Percentiles rank a stretch among this genome's conserved stretches.
phyloP scores from a whole-genome alignment of 2,797 vertebrate genomes.

The Acrossocheilus fasciatus region DNA sequence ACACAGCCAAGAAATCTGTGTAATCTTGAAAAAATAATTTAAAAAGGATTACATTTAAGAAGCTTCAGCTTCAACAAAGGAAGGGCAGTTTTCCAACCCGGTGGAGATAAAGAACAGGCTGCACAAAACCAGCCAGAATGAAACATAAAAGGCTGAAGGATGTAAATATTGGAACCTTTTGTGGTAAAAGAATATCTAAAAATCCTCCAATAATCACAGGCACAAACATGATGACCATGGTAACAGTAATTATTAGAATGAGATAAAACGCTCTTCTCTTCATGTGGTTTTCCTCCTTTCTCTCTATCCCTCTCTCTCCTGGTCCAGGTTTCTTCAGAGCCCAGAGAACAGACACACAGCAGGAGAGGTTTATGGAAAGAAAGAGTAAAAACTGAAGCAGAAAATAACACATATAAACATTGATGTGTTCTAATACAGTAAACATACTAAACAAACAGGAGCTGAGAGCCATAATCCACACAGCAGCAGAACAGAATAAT shows the following conservation, averaged over 20 bases:
- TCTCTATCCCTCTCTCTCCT: neutral
- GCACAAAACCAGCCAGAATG: neutral
- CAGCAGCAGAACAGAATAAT: neutral
- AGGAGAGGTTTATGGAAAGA: neutral
- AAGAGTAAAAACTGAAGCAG: neutral
- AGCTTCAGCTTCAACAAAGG: neutral
- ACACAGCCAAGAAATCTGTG: neutral
- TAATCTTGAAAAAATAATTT: neutral
- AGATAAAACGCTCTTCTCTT: neutral
- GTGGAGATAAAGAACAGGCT: neutral
- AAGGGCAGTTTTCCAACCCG: neutral
- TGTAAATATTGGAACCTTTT: too few species aligned
- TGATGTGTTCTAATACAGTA: neutral
- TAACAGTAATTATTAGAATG: neutral
- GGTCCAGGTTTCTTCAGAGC: constrained; percentile 3
- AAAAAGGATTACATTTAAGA: neutral
- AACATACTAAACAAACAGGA: neutral
- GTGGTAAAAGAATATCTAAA: neutral
- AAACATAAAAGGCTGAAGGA: neutral
- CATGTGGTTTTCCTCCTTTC: neutral
- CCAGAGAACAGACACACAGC: constrained; percentile 3
- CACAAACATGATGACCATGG: neutral
- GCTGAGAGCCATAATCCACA: neutral
- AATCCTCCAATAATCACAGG: neutral
- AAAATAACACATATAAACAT: neutral